Base-by-base conservation (phyloP, 2,797 vertebrate species). In the Cygnus olor region DNA sequence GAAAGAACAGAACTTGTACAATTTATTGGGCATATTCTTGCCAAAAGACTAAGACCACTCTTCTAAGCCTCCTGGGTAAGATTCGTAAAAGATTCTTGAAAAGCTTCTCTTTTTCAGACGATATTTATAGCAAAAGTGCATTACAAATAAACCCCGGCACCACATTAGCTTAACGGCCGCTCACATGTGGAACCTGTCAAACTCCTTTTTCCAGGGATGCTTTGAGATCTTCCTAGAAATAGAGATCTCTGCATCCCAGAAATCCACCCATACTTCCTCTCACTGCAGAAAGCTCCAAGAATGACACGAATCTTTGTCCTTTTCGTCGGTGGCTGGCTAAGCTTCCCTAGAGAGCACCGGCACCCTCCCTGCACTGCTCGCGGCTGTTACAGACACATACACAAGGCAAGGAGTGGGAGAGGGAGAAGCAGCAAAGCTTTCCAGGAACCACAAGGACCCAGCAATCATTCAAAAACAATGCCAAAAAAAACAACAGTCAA, bases 371-470 rank as follows among this genome's bases (percentile, higher is more conserved):
- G 68, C 19, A 5, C 0, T 8, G 11, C 73, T 30, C 47, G 11
- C 0, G 0, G 45, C 88, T 69, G 34, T 6, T 24, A 57, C 0
- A 1, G 83, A 28, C 81, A 85, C 47, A 42, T 57, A 14, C 61
- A 68, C 45, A 3, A 64, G 70, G 65, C 68, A 34, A 94, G 76
- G 58, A 24, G 49, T 0, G 34, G 83, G 45, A 87, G 27, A 83
- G 78, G 58, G 1, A 79, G 64, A 36, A 93, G 80, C 74, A 93
- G 60, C 66, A 66, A 86, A 95, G 77, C 85, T 71, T 47, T 90
- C 58, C 73, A 51, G 91, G 85, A 53, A 38, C 63, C 69, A 66
- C 60, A 5, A 40, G 51, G 54, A 87, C 34, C 22, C 91, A 86
- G 45, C 49, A 80, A 68, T 34, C 76, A 69, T 72, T 69, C 71